Percentiles rank a stretch among this genome's conserved stretches.
phyloP scores from a whole-genome alignment of 2,888 invertebrate genomes.

The Acrobasis repandana region DNA sequence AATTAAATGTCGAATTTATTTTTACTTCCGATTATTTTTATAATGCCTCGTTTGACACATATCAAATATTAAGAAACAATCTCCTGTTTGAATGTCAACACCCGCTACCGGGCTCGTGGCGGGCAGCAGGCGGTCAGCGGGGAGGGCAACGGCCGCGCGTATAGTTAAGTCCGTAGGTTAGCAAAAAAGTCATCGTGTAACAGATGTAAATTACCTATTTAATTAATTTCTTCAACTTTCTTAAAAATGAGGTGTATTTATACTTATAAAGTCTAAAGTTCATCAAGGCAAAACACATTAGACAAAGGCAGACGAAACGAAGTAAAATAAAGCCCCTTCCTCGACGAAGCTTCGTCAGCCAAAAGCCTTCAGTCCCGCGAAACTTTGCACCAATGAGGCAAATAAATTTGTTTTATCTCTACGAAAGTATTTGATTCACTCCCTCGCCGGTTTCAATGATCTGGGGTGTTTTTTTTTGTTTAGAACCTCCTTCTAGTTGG shows the following conservation, averaged over 20 bases:
- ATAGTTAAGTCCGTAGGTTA: no score
- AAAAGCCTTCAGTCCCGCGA: slow-evolving; percentile 15
- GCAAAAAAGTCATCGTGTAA: no score
- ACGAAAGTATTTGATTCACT: slow-evolving; percentile 70
- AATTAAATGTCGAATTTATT: no score
- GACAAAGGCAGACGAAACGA: not conserved
- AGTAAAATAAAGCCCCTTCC: not conserved
- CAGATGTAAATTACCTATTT: no score
- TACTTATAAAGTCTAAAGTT: not conserved
- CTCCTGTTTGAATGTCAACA: no score
- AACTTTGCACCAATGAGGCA: slow-evolving; percentile 52
- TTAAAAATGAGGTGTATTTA: not conserved
- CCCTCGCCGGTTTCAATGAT: slow-evolving; percentile 59
- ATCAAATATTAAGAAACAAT: no score
- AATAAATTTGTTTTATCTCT: slow-evolving; percentile 56
- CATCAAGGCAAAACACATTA: not conserved
- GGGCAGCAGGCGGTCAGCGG: no score
- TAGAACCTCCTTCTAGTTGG: slow-evolving; percentile 47
- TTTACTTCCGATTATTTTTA: no score
- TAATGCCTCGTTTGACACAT: no score
- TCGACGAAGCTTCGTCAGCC: slow-evolving; percentile 2
- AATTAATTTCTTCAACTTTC: no score
- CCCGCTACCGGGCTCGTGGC: no score
- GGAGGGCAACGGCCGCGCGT: no score
- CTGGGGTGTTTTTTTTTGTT: slow-evolving; percentile 56